Conservation (phyloP, 2,888 invertebrate species). For the Agrilus cyanescens region DNA sequence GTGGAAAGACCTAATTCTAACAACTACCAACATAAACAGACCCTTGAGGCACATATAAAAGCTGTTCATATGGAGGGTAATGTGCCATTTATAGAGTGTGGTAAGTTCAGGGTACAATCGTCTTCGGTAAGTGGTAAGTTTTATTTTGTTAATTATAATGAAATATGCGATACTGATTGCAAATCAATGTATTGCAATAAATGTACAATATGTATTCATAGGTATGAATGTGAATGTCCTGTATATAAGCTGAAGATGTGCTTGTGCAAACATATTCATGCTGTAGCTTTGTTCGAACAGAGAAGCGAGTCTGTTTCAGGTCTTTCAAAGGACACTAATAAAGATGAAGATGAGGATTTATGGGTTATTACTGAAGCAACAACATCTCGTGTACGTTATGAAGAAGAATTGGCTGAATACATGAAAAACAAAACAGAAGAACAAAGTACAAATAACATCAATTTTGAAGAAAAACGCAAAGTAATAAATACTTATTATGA, state of each 20-base stretch:
- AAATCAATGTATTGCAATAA: slow-evolving; percentile 7
- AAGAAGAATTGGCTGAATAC: too few species aligned
- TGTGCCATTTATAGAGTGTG: slow-evolving; percentile 4
- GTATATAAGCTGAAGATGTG: neutral
- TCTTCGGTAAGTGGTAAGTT: slow-evolving; percentile 4
- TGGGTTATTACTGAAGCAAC: too few species aligned
- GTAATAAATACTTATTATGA: too few species aligned
- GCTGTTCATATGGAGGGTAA: slow-evolving; percentile 9
- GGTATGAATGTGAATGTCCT: slow-evolving; percentile 7
- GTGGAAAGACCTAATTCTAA: slow-evolving; percentile 13
- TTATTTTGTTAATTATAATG: slow-evolving; percentile 3
- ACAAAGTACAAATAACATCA: too few species aligned
- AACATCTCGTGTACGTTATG: too few species aligned
- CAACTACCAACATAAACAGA: slow-evolving; percentile 12
- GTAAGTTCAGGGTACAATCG: slow-evolving; percentile 8
- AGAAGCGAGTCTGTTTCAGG: slow-evolving; percentile 10
- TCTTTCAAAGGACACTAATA: neutral
- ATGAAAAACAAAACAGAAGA: too few species aligned
- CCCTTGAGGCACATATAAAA: slow-evolving; percentile 11
- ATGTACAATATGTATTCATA: slow-evolving; percentile 10
- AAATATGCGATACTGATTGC: slow-evolving; percentile 6
- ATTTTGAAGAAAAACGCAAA: too few species aligned
- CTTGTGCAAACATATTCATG: slow-evolving; percentile 9
- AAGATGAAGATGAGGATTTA: too few species aligned
- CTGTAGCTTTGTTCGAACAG: slow-evolving; percentile 8